A percentile compares a stretch with the other conserved stretches of the same genome.
These are phyloP conservation scores for Meloidogyne exigua DNA, from an alignment of 1,140 invertebrate genomes.

Conservation along the genomic window DNA sequence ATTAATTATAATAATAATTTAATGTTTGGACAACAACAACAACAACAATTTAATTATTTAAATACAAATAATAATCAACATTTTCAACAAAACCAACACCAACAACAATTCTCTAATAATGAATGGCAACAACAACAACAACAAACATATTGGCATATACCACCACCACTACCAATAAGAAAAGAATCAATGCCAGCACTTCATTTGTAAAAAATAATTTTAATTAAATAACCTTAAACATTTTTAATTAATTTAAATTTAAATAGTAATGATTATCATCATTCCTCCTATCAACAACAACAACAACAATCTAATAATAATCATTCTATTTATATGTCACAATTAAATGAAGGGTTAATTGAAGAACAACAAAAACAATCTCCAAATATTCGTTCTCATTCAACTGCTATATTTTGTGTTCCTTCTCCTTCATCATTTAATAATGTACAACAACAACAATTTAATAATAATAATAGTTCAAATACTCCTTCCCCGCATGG, in stretches of 20 bases:
- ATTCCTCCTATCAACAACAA: not conserved
- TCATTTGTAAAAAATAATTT: slow-evolving; percentile 11
- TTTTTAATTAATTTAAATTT: too few relatives aligned
- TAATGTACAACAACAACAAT: not conserved
- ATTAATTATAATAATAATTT: not conserved
- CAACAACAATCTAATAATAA: slow-evolving; percentile 8
- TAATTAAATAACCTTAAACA: too few relatives aligned
- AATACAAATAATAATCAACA: not conserved
- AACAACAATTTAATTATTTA: slow-evolving; percentile 1
- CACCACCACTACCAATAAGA: not conserved
- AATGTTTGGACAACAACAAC: slow-evolving; percentile 10
- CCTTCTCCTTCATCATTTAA: slow-evolving; percentile 12
- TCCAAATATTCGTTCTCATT: not conserved
- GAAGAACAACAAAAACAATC: not conserved
- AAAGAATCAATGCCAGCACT: slow-evolving; percentile 28
- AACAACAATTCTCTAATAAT: slow-evolving; percentile 75
- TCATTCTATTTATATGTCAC: not conserved
- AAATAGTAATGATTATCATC: not conserved
- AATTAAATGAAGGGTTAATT: not conserved
- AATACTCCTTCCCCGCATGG: not conserved
- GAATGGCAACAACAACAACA: slow-evolving; percentile 96
- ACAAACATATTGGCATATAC: slow-evolving; percentile 89
- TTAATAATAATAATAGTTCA: slow-evolving; percentile 2
- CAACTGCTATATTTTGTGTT: slow-evolving; percentile 19
- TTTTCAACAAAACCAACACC: slow-evolving; percentile 73